Base-by-base conservation (phyloP, 2,888 invertebrate species). In the Isoperla grammatica region DNA sequence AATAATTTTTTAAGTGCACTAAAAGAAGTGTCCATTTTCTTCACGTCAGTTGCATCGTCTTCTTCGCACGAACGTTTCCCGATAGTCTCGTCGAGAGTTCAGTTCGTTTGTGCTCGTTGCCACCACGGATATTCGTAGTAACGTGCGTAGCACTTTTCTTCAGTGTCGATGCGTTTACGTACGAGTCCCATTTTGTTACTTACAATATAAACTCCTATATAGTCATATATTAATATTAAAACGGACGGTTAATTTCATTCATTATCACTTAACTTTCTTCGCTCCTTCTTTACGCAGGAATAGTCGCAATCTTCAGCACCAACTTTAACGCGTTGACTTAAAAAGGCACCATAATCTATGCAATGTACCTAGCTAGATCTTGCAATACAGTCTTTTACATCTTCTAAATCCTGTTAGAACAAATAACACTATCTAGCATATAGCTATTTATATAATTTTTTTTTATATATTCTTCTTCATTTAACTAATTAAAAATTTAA, bases 401-500 rank as follows among this genome's bases (percentile, higher is more conserved):
- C 42, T 40, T 12, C 42, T 40, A 13, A 40, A 6, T 40, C 15
- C 42, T 40, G 42, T 40, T 40, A 12, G 42, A 40, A 40, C 42
- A 40, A 40, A 40, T 40, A 13, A 15, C 42, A 15, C n/a, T 40
- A 13, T 40, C 42, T 40, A 40, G 15, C 42, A 15, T 15, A 40
- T 40, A 40, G n/a, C n/a, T 40, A 40, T 40, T 6, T 29, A 29
- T 29, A 29, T 29, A 29, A 4, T 29, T 29, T n/a, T n/a, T n/a
- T 15, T 40, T 40, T 13, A 13, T 12, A 40, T 15, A 15, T 13
- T 55, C 49, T 58, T 57, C 43, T 53, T 50, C 45, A 37, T 49
- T 37, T 58, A 40, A 48, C 40, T 45, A 57, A 57, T 48, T 39
- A 61, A 54, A 40, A 58, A 57, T 49, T 56, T 39, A 22, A 54